Conservation (phyloP, 2,797 vertebrate species). For the Clamator glandarius region DNA sequence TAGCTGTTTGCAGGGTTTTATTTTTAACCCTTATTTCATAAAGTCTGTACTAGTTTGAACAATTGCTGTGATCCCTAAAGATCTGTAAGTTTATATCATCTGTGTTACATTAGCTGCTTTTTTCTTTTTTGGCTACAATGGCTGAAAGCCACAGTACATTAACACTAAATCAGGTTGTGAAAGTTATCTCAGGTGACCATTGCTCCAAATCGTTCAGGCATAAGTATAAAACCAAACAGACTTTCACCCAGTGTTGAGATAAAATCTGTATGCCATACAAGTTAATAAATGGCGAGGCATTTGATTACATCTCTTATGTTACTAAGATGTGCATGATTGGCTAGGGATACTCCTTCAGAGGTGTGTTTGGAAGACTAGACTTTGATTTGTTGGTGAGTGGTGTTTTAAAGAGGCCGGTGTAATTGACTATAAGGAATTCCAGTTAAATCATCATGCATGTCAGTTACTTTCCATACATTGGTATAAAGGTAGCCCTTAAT, state of each 20-base stretch:
- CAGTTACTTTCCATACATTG: background rate
- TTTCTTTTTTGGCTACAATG: background rate
- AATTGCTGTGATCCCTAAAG: background rate
- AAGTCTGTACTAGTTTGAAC: background rate
- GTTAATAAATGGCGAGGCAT: conserved; percentile 28
- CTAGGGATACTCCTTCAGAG: background rate
- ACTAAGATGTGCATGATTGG: background rate
- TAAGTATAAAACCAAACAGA: background rate
- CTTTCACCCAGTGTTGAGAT: conserved; percentile 7
- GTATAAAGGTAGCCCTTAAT: background rate
- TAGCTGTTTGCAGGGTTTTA: background rate
- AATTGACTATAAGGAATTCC: background rate
- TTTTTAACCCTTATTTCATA: background rate
- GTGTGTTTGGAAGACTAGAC: background rate
- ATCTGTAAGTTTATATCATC: background rate
- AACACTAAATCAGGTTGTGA: background rate
- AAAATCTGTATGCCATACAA: background rate
- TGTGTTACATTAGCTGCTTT: background rate
- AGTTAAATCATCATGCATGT: background rate
- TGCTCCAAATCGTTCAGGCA: background rate
- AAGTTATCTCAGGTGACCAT: background rate
- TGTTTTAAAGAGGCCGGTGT: background rate
- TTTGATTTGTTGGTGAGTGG: background rate
- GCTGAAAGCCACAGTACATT: rapidly evolving
- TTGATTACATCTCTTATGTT: background rate